phyloP scores from a whole-genome alignment of 2,888 invertebrate species.

The Odontocerum albicorne region DNA sequence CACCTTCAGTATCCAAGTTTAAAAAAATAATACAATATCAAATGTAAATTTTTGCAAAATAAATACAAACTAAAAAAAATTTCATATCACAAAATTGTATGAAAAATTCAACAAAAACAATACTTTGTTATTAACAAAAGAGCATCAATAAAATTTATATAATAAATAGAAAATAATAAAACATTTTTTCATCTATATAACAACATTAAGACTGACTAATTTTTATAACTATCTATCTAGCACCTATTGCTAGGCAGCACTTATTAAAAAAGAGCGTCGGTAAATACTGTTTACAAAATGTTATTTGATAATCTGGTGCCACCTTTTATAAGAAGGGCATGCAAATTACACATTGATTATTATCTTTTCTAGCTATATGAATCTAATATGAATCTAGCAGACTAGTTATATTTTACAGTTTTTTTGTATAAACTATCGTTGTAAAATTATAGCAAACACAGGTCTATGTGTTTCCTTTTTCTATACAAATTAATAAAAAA shows the following conservation, averaged over 20 bases:
- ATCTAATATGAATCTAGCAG: constrained; percentile 12
- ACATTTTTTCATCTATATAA: constrained; percentile 24
- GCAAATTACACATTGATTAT: no score
- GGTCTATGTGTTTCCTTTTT: constrained; percentile 10
- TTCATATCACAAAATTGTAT: no score
- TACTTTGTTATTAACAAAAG: no score
- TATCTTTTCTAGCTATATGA: not conserved
- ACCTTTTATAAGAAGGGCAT: no score
- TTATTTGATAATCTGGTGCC: no score
- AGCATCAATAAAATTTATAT: not conserved
- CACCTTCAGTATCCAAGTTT: no score
- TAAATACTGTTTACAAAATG: constrained; percentile 6
- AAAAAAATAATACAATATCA: no score
- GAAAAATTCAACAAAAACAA: no score
- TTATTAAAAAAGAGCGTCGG: constrained; percentile 11
- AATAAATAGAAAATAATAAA: not conserved
- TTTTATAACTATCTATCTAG: constrained; percentile 9
- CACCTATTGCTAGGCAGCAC: constrained; percentile 18
- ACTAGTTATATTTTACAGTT: constrained; percentile 8
- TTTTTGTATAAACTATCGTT: not conserved
- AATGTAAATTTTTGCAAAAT: no score
- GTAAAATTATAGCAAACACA: constrained; percentile 9
- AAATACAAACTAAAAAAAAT: no score
- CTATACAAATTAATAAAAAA: no score
- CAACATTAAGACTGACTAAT: constrained; percentile 28